Evolutionary conservation across 2,888 invertebrate species (phyloP), one percentile per base, ranked within the genome.

Genomic region (Mactromeris polynyma): DNA sequence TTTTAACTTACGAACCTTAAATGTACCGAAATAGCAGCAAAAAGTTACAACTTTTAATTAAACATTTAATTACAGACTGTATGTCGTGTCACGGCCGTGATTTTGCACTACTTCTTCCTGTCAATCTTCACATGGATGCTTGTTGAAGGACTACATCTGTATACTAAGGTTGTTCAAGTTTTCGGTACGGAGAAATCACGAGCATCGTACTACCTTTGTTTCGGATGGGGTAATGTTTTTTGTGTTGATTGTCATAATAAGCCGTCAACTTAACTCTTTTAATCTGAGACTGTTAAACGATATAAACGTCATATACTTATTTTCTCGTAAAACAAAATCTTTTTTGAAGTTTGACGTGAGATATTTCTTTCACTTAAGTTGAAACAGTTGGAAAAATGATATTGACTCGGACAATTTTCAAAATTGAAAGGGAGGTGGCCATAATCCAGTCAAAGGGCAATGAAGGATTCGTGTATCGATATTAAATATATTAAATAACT

Each of bases 141-240:
- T 58, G 94, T 94, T n/a, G 95, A 95, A 82, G 95, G 95, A 17
- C 81, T 95, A 2, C 95, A 95, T 78, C 93, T 95, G 9, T 95
- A 95, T 91, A 94, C 92, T 73, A 91, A 93, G 84, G 94, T 95
- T 6, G 93, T 95, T 1, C 90, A 92, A 38, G 95, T 95, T 14
- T 95, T 95, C 81, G 93, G 93, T 14, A 93, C 94, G 0, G 94
- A 93, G 82, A 91, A 90, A n/a, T 93, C 93, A 26, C 77, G 93
- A 31, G 90, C 90, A 17, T 85, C 85, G 11, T 93, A 94, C 85
- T 95, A 94, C 81, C 92, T 91, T 46, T 87, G 87, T 42, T 93
- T 95, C 85, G 95, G 95, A 46, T 95, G 94, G 94, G 95, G 95
- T 95, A 85, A 89, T 9, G 1, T 77, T 17, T 69, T 26, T 51